Evolutionary conservation across 2,888 invertebrate genomes (phyloP), one percentile per base, ranked within the genome.

Genomic region (Pseudococcus jackbeardsleyi): DNA sequence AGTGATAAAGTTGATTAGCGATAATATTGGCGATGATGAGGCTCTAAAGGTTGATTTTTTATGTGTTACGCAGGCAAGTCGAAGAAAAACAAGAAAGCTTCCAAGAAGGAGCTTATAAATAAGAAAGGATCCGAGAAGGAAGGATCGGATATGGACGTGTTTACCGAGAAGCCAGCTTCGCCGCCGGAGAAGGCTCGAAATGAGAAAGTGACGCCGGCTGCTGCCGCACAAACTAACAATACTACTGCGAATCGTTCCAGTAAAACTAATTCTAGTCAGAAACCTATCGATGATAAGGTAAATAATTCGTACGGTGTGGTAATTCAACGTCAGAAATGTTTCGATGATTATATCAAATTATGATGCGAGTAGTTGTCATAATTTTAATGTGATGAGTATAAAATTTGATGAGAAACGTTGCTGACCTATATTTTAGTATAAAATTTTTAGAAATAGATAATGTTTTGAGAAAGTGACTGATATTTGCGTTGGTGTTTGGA

Each of bases 121-220:
- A 92, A 92, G 89, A 93, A 93, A 90, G 93, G 93, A 89, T 93
- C 93, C 77, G 93, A 92, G 90, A 94, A 94, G 90, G 94, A 94
- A 90, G 93, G 93, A 89, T 93, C 93, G 42, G 94, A 94, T 89
- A 93, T 94, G 94, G 94, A 94, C 90, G 93, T 82, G 50, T 88
- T 82, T 59, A 88, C 93, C 82, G 85, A 88, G 17, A 84, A 88
- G 68, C 46, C 85, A 39, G 72, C 79, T 22, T 26, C 82, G 39
- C 54, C 54, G 48, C 33, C 88, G 26, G 88, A 88, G 9, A 88
- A 82, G 15, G 19, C 54, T 22, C 48, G 88, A 2, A 59, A 33
- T 19, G 87, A 87, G 9, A 87, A 72, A 77, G 54, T 54, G 26
- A 33, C 26, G 72, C 39, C 64, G 8, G 26, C 26, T 7, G 48